Evolutionary conservation across 2,888 invertebrate genomes (phyloP).

Genomic region (Ornithoptera alexandrae): DNA sequence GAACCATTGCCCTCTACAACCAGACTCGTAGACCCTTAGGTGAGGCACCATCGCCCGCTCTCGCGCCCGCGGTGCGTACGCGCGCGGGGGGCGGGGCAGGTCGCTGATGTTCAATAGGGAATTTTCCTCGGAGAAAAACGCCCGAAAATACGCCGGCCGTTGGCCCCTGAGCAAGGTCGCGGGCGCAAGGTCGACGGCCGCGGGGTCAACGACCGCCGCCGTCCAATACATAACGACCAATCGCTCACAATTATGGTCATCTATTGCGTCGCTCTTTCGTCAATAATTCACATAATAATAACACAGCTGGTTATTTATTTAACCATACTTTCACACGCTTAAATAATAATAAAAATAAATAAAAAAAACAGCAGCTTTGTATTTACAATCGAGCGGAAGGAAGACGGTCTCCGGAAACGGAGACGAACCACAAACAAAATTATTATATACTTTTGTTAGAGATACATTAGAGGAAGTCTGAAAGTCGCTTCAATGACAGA

Average conservation of each 20-base stretch:
- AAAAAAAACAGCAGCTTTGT: no score
- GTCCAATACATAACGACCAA: slow-evolving; percentile 48
- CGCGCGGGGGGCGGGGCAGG: slow-evolving; percentile 39
- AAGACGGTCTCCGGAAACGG: no score
- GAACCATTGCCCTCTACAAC: slow-evolving; percentile 56
- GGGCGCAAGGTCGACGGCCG: slow-evolving; percentile 60
- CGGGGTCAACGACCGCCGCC: slow-evolving; percentile 45
- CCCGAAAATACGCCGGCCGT: slow-evolving; percentile 65
- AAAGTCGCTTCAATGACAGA: no score
- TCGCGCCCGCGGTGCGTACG: slow-evolving; percentile 2
- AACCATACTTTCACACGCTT: no score
- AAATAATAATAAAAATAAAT: no score
- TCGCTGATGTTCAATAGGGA: slow-evolving; percentile 46
- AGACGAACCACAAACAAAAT: no score
- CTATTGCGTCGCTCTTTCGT: slow-evolving; percentile 21
- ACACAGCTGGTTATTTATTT: no score
- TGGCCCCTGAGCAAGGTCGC: slow-evolving; percentile 65
- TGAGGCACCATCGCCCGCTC: slow-evolving; percentile 17
- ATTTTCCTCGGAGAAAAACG: slow-evolving; percentile 74
- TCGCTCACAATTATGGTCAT: slow-evolving; percentile 21
- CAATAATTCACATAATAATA: slow-evolving; percentile 12
- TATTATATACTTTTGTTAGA: no score
- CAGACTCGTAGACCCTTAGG: slow-evolving; percentile 42
- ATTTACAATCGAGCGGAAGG: no score
- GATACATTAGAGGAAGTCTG: no score